Percentiles rank a stretch among this genome's conserved stretches.
Evolutionary conservation across 2,113 vertebrate species (phyloP).

Genomic region (Amazona guildingii): DNA sequence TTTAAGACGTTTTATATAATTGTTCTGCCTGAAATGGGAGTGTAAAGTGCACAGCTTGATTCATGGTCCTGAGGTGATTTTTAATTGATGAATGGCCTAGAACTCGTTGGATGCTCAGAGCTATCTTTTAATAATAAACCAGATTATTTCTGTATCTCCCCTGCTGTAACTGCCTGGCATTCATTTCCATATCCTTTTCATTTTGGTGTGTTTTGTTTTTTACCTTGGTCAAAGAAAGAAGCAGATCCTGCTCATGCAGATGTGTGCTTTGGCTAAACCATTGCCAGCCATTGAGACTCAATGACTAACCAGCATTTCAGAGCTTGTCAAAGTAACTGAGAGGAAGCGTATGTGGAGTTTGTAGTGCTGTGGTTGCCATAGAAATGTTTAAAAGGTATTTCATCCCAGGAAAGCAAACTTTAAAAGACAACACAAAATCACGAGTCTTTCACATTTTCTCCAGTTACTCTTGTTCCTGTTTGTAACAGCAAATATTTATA

Average conservation of each 20-base stretch:
- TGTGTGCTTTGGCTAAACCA: not conserved
- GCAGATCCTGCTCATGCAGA: not conserved
- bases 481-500: conserved; percentile 43
- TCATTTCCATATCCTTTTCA: not conserved
- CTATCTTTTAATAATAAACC: not conserved
- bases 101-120: not conserved
- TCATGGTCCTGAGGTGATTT: not conserved
- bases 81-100: not conserved
- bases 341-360: not conserved
- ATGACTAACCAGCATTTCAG: not conserved
- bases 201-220: not conserved
- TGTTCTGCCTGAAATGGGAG: not conserved
- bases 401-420: not conserved
- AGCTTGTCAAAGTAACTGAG: not conserved
- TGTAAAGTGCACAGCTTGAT: not conserved
- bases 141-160: not conserved
- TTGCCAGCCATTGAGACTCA: rapidly evolving
- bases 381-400: not conserved
- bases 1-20: not conserved
- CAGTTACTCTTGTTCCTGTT: conserved; percentile 2
- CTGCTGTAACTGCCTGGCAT: not conserved
- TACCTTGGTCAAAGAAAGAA: not conserved
- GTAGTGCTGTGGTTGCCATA: not conserved
- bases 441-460: not conserved
- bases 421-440: not conserved